Percentiles rank a stretch among this genome's conserved stretches.
Evolutionary conservation across 2,888 invertebrate genomes (phyloP).

Genomic region (Molorchus minor): DNA sequence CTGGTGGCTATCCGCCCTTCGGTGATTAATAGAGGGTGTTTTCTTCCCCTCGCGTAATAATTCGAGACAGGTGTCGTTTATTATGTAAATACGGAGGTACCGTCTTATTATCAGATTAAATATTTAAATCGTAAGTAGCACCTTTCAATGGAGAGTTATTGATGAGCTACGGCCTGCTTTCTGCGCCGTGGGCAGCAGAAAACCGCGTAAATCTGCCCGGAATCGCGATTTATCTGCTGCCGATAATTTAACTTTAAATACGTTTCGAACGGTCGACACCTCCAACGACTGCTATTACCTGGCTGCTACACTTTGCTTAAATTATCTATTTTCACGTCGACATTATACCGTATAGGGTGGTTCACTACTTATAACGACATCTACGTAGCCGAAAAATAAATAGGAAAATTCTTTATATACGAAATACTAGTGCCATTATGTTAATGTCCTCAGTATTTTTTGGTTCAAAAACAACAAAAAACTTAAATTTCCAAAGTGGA

Average conservation of each 20-base stretch:
- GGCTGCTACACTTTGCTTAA: slow-evolving; percentile 44
- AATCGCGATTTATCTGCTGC: slow-evolving; percentile 48
- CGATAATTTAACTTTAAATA: slow-evolving; percentile 54
- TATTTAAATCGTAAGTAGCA: slow-evolving; percentile 63
- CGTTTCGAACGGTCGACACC: slow-evolving; percentile 48
- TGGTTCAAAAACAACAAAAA: too few relatives aligned
- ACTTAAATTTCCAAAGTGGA: too few relatives aligned
- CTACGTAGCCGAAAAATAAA: too few relatives aligned
- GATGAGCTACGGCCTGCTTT: slow-evolving; percentile 46
- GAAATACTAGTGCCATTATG: too few relatives aligned
- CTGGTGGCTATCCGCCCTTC: slow-evolving; percentile 30
- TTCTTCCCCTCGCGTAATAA: slow-evolving; percentile 36
- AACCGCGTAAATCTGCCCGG: slow-evolving; percentile 52
- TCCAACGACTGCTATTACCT: slow-evolving; percentile 48
- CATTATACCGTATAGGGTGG: too few relatives aligned
- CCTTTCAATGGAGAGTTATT: slow-evolving; percentile 59
- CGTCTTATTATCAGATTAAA: slow-evolving; percentile 62
- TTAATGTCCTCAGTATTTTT: too few relatives aligned
- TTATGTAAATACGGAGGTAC: slow-evolving; percentile 59
- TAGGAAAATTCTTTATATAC: too few relatives aligned
- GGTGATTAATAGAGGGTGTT: slow-evolving; percentile 38
- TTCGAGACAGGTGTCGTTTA: slow-evolving; percentile 58
- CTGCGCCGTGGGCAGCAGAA: slow-evolving; percentile 34
- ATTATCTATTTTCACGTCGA: slow-evolving; percentile 43
- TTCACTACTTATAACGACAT: slow-evolving; percentile 43